A percentile compares a stretch with the other conserved stretches of the same genome.
These are phyloP conservation scores for Ferdinandea cuprea DNA, from an alignment of 2,888 invertebrate genomes.

Conservation along the genomic window DNA sequence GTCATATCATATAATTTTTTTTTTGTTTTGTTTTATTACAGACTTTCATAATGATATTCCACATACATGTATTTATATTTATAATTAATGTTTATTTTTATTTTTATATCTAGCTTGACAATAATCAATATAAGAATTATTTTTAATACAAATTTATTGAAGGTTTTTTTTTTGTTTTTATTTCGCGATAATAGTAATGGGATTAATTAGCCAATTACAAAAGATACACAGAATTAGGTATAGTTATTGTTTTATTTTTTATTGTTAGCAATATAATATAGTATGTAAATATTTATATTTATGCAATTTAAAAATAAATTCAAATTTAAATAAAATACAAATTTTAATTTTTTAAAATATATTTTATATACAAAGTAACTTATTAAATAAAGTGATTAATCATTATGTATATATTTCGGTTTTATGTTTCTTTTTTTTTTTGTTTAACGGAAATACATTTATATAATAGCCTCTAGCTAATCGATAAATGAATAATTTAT, in stretches of 20 bases:
- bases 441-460: conserved; percentile 13
- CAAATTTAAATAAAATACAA: conserved; percentile 14
- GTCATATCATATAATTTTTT: no score
- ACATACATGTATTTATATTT: conserved; percentile 59
- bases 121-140: conserved; percentile 60
- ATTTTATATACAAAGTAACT: conserved; percentile 58
- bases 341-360: conserved; percentile 27
- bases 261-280: conserved; percentile 52
- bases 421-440: neutral
- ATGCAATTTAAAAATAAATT: conserved; percentile 27
- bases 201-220: conserved; percentile 60
- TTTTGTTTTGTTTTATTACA: conserved; percentile 50
- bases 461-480: conserved; percentile 69
- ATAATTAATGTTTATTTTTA: conserved; percentile 22
- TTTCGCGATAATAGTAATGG: conserved; percentile 60
- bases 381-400: conserved; percentile 27
- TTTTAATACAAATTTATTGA: conserved; percentile 58
- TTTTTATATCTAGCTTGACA: conserved; percentile 64
- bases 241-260: conserved; percentile 66
- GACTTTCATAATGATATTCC: conserved; percentile 51
- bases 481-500: conserved; percentile 54
- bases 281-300: conserved; percentile 46
- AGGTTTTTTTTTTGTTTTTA: conserved; percentile 32
- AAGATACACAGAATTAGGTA: conserved; percentile 64
- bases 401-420: conserved; percentile 9